Evolutionary conservation across 2,888 invertebrate species (phyloP).

Genomic region (Chymomyza procnemis): DNA sequence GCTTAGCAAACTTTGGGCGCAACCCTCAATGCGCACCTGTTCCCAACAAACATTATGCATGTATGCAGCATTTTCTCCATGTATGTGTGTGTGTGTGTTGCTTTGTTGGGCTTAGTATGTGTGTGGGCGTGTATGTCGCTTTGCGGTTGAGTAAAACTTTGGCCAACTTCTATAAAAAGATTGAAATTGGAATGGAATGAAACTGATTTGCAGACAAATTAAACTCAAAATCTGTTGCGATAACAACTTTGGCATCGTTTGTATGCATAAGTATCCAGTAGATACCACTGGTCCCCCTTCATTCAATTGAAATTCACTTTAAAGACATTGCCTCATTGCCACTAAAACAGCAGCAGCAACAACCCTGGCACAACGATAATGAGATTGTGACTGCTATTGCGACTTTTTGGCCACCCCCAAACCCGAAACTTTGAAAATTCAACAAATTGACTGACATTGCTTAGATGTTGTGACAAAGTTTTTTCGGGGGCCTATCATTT

Average conservation of each 20-base stretch:
- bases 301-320: constrained; percentile 52
- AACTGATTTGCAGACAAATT: not conserved
- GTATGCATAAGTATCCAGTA: constrained; percentile 10
- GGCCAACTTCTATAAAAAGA: not conserved
- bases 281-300: constrained; percentile 12
- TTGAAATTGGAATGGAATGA: not conserved
- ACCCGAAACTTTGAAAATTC: constrained; percentile 36
- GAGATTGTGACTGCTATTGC: constrained; percentile 33
- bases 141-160: not conserved
- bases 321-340: constrained; percentile 41
- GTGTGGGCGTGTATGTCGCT: not conserved
- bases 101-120: not conserved
- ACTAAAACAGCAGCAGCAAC: constrained; percentile 21
- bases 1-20: too few species aligned
- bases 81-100: not conserved
- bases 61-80: too few species aligned
- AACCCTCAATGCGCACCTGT: too few species aligned
- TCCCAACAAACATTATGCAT: too few species aligned
- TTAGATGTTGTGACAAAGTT: not conserved
- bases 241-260: constrained; percentile 9
- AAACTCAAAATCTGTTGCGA: not conserved
- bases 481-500: not conserved
- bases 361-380: constrained; percentile 31
- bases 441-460: constrained; percentile 42
- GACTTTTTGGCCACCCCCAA: constrained; percentile 1